These are phyloP conservation scores for Paedocypris micromegethes DNA, from an alignment of 2,797 vertebrate species.

Conservation along the genomic window DNA sequence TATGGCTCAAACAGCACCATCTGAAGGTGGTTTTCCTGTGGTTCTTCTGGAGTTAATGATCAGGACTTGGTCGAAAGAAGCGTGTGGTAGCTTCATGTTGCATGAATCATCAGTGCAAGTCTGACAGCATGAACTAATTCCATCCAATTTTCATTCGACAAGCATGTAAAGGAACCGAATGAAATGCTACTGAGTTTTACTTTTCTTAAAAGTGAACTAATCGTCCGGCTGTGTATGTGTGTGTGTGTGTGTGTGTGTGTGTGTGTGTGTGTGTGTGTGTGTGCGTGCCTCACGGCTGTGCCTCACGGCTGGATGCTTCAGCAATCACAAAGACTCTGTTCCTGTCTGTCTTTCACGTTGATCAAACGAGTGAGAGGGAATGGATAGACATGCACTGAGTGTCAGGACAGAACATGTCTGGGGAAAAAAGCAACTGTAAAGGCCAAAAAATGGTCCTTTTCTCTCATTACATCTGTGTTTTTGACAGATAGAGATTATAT, in stretches of 20 bases:
- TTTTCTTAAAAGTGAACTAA: constrained; percentile 22
- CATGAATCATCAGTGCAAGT: constrained; percentile 24
- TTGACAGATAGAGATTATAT: too few species aligned
- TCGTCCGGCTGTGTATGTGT: constrained; percentile 5
- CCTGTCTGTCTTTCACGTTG: constrained; percentile 18
- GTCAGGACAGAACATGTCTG: not conserved
- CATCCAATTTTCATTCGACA: constrained; percentile 22
- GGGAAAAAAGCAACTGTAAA: constrained; percentile 6
- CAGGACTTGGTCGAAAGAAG: constrained; percentile 15
- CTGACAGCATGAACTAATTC: constrained; percentile 25
- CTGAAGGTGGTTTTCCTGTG: constrained; percentile 5
- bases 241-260: not conserved
- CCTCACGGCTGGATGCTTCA: constrained; percentile 33
- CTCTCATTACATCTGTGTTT: not conserved
- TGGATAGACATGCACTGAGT: not conserved
- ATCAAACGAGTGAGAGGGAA: constrained; percentile 1
- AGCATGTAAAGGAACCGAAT: constrained; percentile 25
- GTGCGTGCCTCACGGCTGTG: constrained; percentile 25
- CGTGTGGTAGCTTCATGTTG: constrained; percentile 3
- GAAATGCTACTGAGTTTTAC: constrained; percentile 27
- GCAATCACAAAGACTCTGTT: constrained; percentile 30
- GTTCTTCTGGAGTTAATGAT: constrained; percentile 10
- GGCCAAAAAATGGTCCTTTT: not conserved
- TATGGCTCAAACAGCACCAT: not conserved
- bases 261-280: too few species aligned